A percentile compares a stretch with the other conserved stretches of the same genome.
Evolutionary conservation across 2,888 invertebrate genomes (phyloP).

Genomic region (Eustalomyia histrio): DNA sequence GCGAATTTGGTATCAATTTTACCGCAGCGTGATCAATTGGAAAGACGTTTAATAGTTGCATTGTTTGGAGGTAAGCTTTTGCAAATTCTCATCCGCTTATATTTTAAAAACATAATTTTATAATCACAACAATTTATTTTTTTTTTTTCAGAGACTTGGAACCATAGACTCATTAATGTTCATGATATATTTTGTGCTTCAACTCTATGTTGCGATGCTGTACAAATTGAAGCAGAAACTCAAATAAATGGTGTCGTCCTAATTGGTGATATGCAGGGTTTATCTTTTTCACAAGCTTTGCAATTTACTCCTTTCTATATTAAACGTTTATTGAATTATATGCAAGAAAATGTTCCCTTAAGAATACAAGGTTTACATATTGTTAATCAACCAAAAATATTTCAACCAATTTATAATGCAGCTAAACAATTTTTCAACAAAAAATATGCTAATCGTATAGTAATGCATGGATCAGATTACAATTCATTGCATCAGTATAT

Average conservation of each 20-base stretch:
- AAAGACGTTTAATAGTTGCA: conserved; percentile 84
- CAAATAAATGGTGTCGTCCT: conserved; percentile 29
- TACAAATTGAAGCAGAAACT: conserved; percentile 21
- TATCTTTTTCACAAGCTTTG: neutral
- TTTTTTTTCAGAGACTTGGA: neutral
- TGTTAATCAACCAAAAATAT: conserved; percentile 32
- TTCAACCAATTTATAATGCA: neutral
- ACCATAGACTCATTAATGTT: neutral
- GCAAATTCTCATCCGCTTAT: neutral
- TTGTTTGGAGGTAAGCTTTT: neutral
- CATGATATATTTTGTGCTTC: neutral
- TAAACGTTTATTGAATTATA: neutral
- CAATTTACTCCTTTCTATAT: neutral
- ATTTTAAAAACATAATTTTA: neutral
- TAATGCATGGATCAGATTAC: conserved; percentile 44
- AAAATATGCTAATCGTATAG: conserved; percentile 32
- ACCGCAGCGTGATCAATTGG: conserved; percentile 88
- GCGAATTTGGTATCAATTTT: conserved; percentile 89
- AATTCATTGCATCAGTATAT: conserved; percentile 42
- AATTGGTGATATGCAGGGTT: conserved; percentile 2
- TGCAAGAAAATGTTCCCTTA: conserved; percentile 10
- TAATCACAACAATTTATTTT: neutral
- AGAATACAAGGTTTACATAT: conserved; percentile 24
- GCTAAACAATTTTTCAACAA: neutral
- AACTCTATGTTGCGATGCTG: neutral